Evolutionary conservation across 2,797 vertebrate species (phyloP).

Genomic region (Tenualosa ilisha): DNA sequence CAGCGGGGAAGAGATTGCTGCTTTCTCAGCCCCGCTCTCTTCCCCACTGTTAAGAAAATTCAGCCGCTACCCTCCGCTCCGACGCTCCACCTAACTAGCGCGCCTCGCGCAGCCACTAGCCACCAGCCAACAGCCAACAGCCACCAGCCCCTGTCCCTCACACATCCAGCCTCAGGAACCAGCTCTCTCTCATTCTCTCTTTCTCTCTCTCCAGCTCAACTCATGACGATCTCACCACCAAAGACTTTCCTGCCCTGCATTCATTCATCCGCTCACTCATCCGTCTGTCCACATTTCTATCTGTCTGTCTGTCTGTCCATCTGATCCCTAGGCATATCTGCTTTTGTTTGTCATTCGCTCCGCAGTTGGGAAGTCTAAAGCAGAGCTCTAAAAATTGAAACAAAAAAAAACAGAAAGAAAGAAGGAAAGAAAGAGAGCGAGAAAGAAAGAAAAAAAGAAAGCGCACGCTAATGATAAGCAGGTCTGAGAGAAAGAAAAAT

Average conservation of each 20-base stretch:
- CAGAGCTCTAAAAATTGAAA: background rate
- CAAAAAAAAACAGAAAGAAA: background rate
- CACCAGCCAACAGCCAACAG: background rate
- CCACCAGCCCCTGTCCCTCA: background rate
- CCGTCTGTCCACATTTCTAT: background rate
- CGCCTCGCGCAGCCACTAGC: constrained; percentile 36
- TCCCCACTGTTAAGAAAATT: constrained; percentile 64
- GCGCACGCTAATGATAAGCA: background rate
- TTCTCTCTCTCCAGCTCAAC: constrained; percentile 26
- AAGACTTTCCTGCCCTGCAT: too few relatives aligned
- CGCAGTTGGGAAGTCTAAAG: background rate
- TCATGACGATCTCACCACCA: too few relatives aligned
- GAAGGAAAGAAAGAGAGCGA: constrained; percentile 11
- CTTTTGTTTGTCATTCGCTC: background rate
- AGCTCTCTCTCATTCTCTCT: constrained; percentile 23
- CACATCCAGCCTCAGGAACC: background rate
- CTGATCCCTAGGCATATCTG: background rate
- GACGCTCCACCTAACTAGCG: constrained; percentile 47
- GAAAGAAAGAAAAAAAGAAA: background rate
- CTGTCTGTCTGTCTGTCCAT: background rate
- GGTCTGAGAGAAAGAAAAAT: background rate
- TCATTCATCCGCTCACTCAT: background rate
- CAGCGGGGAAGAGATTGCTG: constrained; percentile 64
- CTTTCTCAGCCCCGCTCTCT: constrained; percentile 54
- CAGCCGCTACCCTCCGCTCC: constrained; percentile 50